phyloP scores from a whole-genome alignment of 2,888 invertebrate genomes.

The Hydroisotoma schaefferi region DNA sequence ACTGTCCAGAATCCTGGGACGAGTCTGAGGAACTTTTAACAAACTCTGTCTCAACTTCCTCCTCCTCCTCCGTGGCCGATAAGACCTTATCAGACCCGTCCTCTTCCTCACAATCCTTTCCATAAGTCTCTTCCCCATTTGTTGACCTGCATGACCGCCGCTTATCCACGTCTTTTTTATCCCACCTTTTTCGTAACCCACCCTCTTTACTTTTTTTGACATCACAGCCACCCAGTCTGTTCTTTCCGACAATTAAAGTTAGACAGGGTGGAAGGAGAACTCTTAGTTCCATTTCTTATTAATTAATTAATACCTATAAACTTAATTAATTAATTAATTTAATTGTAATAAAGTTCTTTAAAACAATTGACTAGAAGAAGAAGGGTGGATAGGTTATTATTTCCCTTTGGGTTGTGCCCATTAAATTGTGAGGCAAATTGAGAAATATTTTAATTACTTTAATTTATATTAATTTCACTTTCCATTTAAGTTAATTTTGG shows the following conservation, averaged over 20 bases:
- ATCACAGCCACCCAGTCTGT: not conserved
- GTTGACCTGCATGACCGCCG: not conserved
- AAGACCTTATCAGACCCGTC: not conserved
- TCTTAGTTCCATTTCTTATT: slow-evolving; percentile 34
- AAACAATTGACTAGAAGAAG: too few species aligned
- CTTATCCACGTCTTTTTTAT: slow-evolving; percentile 9
- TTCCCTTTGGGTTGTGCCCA: too few species aligned
- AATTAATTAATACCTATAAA: not conserved
- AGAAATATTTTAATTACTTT: too few species aligned
- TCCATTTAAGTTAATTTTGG: too few species aligned
- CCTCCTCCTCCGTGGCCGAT: not conserved
- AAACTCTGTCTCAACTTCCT: slow-evolving; percentile 1
- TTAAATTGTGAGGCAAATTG: too few species aligned
- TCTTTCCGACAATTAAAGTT: slow-evolving; percentile 10
- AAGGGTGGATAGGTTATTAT: too few species aligned
- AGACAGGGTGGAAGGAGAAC: slow-evolving; percentile 33
- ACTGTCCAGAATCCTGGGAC: slow-evolving; percentile 6
- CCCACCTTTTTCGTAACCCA: not conserved
- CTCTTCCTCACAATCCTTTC: not conserved
- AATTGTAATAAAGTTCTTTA: too few species aligned
- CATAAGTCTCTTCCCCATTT: not conserved
- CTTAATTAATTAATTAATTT: too few species aligned
- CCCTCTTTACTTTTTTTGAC: slow-evolving; percentile 1
- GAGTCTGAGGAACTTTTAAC: not conserved
- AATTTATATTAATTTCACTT: too few species aligned